phyloP scores from a whole-genome alignment of 30 jellyfish, hydroid and myxozoan species.

The Hydractinia symbiolongicarpus region DNA sequence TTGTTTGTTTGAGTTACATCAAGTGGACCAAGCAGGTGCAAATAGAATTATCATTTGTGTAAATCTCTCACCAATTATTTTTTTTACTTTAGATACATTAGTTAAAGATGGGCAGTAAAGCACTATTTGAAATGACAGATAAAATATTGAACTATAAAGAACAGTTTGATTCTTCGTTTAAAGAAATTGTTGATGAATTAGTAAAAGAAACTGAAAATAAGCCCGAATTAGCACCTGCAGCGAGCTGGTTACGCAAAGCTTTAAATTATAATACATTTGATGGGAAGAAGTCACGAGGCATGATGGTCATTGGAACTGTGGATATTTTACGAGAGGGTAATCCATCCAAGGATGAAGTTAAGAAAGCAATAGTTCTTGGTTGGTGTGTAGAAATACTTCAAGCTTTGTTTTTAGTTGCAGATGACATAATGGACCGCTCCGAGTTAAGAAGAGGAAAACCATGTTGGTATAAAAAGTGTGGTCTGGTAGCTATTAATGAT shows the following conservation, averaged over 20 bases:
- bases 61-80: no score
- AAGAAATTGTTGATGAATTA: conserved; percentile 7
- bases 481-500: conserved; percentile 76
- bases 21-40: no score
- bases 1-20: no score
- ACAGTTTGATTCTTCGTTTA: conserved; percentile 9
- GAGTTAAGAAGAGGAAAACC: conserved; percentile 87
- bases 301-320: conserved; percentile 67
- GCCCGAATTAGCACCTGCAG: conserved; percentile 12
- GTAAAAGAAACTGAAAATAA: not conserved
- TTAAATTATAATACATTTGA: conserved; percentile 11
- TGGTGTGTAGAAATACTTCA: conserved; percentile 88
- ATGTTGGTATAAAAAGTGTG: conserved; percentile 85
- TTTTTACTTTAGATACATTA: no score
- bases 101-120: conserved; percentile 3
- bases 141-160: not conserved
- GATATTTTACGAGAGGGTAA: conserved; percentile 49
- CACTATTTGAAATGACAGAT: conserved; percentile 4
- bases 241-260: conserved; percentile 22
- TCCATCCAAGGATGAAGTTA: conserved; percentile 49
- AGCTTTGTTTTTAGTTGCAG: conserved; percentile 78
- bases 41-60: no score
- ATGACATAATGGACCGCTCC: conserved; percentile 79
- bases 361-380: conserved; percentile 59
- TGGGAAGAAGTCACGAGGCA: conserved; percentile 59